Conservation (phyloP, 2,888 invertebrate species). For the Lepidocyrtoides sp. region DNA sequence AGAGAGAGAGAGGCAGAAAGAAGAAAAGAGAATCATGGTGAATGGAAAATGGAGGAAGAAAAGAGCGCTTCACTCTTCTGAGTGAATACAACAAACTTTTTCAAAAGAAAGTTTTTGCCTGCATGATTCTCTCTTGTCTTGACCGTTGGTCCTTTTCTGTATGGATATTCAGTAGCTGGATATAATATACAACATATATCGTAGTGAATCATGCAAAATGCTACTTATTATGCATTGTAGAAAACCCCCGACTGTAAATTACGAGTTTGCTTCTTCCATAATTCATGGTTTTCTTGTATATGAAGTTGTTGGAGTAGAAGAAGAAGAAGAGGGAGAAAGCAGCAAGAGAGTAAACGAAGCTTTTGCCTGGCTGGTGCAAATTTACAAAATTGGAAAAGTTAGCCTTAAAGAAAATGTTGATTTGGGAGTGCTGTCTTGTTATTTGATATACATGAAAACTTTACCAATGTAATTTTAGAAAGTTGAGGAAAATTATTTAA, state of each 20-base stretch:
- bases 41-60: constrained; percentile 34
- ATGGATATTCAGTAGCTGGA: not conserved
- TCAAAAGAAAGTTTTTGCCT: constrained; percentile 37
- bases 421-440: constrained; percentile 70
- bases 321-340: constrained; percentile 1
- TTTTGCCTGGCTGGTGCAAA: constrained; percentile 55
- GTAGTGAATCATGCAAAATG: constrained; percentile 74
- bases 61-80: not conserved
- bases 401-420: constrained; percentile 65
- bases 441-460: constrained; percentile 76
- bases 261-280: constrained; percentile 71
- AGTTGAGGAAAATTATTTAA: constrained; percentile 77
- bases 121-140: constrained; percentile 43
- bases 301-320: constrained; percentile 7
- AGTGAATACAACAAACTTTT: constrained; percentile 20
- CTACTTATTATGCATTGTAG: constrained; percentile 77
- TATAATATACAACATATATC: constrained; percentile 34
- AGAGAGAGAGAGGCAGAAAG: not conserved
- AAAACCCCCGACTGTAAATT: constrained; percentile 70
- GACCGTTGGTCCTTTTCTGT: constrained; percentile 53
- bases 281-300: constrained; percentile 67
- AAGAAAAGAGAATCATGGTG: constrained; percentile 24
- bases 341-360: not conserved
- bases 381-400: constrained; percentile 79
- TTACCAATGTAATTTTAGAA: constrained; percentile 75